Evolutionary conservation across 30 jellyfish, hydroid and myxozoan species (phyloP).

Genomic region (Cassiopea xamachana): DNA sequence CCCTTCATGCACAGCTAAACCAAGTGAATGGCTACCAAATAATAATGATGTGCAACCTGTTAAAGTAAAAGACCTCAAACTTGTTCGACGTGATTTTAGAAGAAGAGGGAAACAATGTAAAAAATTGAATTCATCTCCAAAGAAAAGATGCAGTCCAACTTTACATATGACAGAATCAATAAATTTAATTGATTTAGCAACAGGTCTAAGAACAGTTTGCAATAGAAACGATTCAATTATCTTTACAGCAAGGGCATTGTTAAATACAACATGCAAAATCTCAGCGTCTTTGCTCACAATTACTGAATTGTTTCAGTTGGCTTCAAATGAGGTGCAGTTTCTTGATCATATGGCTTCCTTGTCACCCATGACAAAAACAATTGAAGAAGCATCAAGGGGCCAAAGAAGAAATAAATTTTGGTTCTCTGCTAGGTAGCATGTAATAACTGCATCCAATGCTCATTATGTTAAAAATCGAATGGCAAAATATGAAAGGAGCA

Average conservation of each 20-base stretch:
- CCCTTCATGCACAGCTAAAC: conserved; percentile 61
- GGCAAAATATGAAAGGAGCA: neutral
- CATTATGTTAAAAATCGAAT: conserved; percentile 31
- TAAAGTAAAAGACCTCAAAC: conserved; percentile 18
- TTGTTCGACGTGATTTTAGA: conserved; percentile 8
- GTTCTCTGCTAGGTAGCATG: conserved; percentile 3
- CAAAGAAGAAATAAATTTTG: neutral
- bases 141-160: neutral
- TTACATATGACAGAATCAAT: neutral
- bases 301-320: neutral
- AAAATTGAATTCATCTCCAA: conserved; percentile 20
- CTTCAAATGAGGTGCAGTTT: neutral
- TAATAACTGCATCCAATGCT: conserved; percentile 43
- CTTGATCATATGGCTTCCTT: neutral
- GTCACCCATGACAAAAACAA: neutral
- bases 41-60: conserved; percentile 19
- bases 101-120: conserved; percentile 2
- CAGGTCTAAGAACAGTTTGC: neutral
- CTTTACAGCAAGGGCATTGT: conserved; percentile 37
- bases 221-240: conserved; percentile 30
- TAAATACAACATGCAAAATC: neutral
- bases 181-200: neutral
- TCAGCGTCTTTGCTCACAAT: neutral
- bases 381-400: too few species aligned
- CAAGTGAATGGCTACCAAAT: conserved; percentile 55